phyloP scores from a whole-genome alignment of 2,888 invertebrate genomes.

The Leptothorax acervorum region DNA sequence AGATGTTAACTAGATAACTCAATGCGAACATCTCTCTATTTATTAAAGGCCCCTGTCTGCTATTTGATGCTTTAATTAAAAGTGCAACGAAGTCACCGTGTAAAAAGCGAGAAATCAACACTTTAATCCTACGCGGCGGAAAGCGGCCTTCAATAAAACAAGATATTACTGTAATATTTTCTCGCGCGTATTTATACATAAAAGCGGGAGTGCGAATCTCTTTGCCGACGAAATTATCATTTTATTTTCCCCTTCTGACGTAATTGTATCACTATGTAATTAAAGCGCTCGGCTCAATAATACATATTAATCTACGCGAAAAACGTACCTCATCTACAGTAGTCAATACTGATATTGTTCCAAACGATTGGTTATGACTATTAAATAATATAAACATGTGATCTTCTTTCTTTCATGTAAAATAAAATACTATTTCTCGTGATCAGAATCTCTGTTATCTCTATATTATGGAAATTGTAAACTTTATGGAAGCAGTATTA shows the following conservation, averaged over 20 bases:
- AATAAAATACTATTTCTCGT: neutral
- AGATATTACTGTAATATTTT: neutral
- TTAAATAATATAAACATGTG: neutral
- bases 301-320: neutral
- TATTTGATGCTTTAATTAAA: slow-evolving; percentile 33
- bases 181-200: slow-evolving; percentile 12
- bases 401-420: neutral
- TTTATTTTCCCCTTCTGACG: neutral
- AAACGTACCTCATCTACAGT: slow-evolving; percentile 8
- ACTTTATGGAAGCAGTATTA: slow-evolving; percentile 29
- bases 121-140: neutral
- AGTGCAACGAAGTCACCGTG: slow-evolving; percentile 14
- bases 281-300: slow-evolving; percentile 5
- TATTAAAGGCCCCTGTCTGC: slow-evolving; percentile 23
- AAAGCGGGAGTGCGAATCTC: slow-evolving; percentile 9
- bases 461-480: neutral
- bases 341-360: slow-evolving; percentile 21
- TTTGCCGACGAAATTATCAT: neutral
- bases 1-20: slow-evolving; percentile 1
- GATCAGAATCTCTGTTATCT: neutral
- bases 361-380: neutral
- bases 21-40: neutral
- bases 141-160: slow-evolving; percentile 21
- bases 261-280: slow-evolving; percentile 5
- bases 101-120: neutral